A percentile compares a stretch with the other conserved stretches of the same genome.
Conservation (phyloP, 2,113 vertebrate genomes). For the Rousettus leschenaultii region DNA sequence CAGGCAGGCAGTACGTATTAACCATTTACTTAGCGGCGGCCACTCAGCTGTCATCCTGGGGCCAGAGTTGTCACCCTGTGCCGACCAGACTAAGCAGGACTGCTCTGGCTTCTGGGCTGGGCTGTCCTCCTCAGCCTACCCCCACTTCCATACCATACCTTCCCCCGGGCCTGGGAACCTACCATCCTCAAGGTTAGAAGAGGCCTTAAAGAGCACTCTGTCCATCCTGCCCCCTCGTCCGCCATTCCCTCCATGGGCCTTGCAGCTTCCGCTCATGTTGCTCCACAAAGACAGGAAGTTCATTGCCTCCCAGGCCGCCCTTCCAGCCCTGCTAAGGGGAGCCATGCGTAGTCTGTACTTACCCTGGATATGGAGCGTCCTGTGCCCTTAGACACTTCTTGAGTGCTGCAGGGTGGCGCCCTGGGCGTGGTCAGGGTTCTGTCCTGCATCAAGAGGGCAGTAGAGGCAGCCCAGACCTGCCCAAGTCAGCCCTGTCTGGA, state of each 20-base stretch:
- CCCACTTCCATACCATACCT: background rate
- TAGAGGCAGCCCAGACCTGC: background rate
- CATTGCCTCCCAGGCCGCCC: background rate
- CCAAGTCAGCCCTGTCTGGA: background rate
- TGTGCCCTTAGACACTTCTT: background rate
- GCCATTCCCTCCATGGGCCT: background rate
- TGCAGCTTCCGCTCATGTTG: background rate
- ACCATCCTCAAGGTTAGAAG: background rate
- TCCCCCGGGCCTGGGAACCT: background rate
- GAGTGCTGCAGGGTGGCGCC: background rate
- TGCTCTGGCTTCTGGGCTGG: background rate
- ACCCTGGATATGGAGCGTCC: background rate
- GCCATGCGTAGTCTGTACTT: background rate
- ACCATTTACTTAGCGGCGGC: no score
- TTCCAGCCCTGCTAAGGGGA: background rate
- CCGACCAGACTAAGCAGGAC: background rate
- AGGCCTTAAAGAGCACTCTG: background rate
- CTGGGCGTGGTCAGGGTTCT: background rate
- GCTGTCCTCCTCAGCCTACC: background rate
- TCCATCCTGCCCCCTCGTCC: no score
- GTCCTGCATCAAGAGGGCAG: background rate
- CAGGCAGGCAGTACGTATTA: no score
- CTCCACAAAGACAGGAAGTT: background rate
- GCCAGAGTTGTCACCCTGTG: background rate
- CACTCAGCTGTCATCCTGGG: background rate